Base-by-base conservation (phyloP, 2,797 vertebrate genomes). In the Cyclopterus lumpus region DNA sequence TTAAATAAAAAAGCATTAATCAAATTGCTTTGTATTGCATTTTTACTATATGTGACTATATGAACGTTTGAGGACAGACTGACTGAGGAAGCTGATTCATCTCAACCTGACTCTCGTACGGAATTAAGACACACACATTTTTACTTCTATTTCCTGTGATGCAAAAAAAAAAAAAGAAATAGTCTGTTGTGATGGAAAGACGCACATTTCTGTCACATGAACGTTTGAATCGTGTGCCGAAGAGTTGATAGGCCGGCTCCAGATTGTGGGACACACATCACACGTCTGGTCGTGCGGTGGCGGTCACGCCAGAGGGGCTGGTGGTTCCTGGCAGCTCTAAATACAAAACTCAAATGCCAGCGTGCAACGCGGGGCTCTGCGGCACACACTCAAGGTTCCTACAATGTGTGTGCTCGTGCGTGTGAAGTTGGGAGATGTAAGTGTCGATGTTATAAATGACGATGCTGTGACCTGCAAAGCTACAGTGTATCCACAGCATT, bases 341-440 rank as follows among this genome's bases (percentile, higher is more conserved):
- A 91, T 61, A 80, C 59, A 77, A 84, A 82, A 74, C 77, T 78
- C 44, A 83, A 88, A 89, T 67, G 80, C 83, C 75, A 86, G 57
- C 61, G 65, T 42, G 14, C 46, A 49, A 58, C 73, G 53, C 8
- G 14, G 42, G 66, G 34, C 68, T 74, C 2, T 18, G 30, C 18
- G 1, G 66, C 70, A 62, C 55, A 62, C 44, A 79, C 42, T 61
- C 30, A 61, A 12, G 55, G 18, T 49, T 62, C 59, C 26, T 57
- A 34, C 57, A 63, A 34, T 40, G 40, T 68, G 40, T 71, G 36
- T 67, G 58, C 4, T 15, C n/a, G 46, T 22, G 28, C 8, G 28
- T 74, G 49, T 63, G 77, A 69, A 74, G 62, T 28, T 36, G 32
- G 44, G 22, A 65, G 62, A 79, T 79, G 30, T 34, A 71, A 70